Evolutionary conservation across 2,113 vertebrate genomes (phyloP).

Genomic region (Sigmodon hispidus): DNA sequence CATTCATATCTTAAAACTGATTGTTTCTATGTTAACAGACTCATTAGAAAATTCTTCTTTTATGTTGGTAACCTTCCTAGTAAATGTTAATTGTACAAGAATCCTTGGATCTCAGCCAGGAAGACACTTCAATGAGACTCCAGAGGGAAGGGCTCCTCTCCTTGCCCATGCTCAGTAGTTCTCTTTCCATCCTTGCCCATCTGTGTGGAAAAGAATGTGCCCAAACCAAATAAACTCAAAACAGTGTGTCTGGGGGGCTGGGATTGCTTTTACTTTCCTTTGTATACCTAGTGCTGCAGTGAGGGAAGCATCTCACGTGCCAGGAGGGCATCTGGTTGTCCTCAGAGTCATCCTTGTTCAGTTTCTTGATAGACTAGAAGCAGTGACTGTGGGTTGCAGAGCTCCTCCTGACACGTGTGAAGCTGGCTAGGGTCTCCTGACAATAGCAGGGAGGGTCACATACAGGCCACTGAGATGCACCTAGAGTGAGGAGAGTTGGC

Average conservation of each 20-base stretch:
- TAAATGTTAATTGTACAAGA: neutral
- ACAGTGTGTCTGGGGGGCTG: neutral
- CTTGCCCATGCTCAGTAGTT: neutral
- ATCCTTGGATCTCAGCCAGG: neutral
- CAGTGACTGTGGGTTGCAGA: neutral
- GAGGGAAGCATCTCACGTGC: neutral
- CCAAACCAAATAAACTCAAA: neutral
- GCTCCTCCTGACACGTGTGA: neutral
- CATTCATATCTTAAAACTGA: neutral
- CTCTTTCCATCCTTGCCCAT: neutral
- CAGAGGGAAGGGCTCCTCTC: neutral
- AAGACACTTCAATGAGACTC: neutral
- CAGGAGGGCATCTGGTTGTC: neutral
- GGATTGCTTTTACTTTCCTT: accelerated
- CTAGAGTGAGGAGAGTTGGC: accelerated
- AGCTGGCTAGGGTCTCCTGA: neutral
- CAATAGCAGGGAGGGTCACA: neutral
- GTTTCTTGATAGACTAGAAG: neutral
- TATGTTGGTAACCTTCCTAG: neutral
- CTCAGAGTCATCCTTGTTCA: neutral
- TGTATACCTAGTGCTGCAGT: too few relatives aligned
- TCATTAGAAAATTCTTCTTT: neutral
- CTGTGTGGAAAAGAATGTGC: neutral
- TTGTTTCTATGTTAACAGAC: neutral
- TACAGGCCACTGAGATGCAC: neutral